Evolutionary conservation across 2,113 vertebrate genomes (phyloP), one percentile per base, ranked within the genome.

Genomic region (Castor canadensis): DNA sequence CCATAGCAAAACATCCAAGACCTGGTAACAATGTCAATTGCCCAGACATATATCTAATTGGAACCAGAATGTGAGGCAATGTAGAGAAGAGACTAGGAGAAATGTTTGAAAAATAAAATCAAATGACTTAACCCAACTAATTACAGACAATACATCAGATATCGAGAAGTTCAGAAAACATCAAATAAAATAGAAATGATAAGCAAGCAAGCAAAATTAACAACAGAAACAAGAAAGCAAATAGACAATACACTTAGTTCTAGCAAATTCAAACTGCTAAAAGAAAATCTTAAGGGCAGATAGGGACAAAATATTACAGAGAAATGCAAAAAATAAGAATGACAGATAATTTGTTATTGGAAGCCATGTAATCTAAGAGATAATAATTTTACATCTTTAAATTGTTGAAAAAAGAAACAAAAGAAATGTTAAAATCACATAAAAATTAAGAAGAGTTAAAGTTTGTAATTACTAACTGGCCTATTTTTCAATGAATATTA

Each of bases 351-450:
- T 60, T 75, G 12, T 80, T 47, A 49, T 40, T 7, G 9, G 5
- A 75, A 35, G 19, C 6, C 3, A 52, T 45, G 2, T 0, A 82
- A 76, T 2, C 3, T 16, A 86, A 0, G 2, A 26, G 4, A 67
- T 15, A n/a, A 45, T n/a, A 9, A n/a, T 87, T 24, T 10, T 38
- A 83, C 7, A 13, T 71, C 5, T 83, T 67, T 76, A 71, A n/a
- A 19, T 4, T 47, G 16, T 9, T 20, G 8, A 71, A 30, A 64
- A 45, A n/a, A 89, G 4, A 47, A 64, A 20, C 5, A 35, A 47
- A 71, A 16, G 8, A 38, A 69, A 22, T 7, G 17, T 17, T 3
- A 6, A 40, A 38, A 35, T n/a, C 26, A 4, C 19, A 60, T 60
- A 60, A 82, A 87, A 89, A 40, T 9, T 22, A 54, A 28, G 32